Evolutionary conservation across 2,113 vertebrate genomes (phyloP), one percentile per base, ranked within the genome.

Genomic region (Uropsilus gracilis): DNA sequence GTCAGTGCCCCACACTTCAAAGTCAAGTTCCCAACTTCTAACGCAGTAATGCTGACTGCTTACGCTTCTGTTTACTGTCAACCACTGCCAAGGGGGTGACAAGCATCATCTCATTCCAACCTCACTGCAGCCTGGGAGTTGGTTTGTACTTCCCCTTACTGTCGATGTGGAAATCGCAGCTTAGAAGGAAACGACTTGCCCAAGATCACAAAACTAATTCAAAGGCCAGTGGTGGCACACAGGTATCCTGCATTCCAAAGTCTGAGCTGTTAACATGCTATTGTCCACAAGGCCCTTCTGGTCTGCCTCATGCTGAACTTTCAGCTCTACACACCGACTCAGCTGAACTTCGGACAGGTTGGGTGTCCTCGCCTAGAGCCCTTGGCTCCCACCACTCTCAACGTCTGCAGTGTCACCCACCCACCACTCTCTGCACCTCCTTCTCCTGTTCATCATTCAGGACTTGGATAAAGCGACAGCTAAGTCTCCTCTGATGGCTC

Each of bases 201-300:
- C 75, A 89, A 46, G 63, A 18, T 86, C 26, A 73, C 20, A 77
- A 87, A 83, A 86, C 46, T 63, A 69, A 63, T 50, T 95, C 84
- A 86, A 91, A 83, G 24, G 57, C 42, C 69, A 39, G 28, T 59
- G 34, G 5, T 2, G n/a, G 32, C 14, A 75, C 24, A 39, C 8
- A 48, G 44, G 34, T 39, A 42, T 78, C 17, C 73, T 22, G 57
- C 5, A 73, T 77, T 24, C 86, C 30, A 24, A 59, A 86, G 4
- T 11, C 68, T 39, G 50, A 32, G 46, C 22, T 66, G 37, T 24
- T 85, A 50, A 75, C 32, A 26, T 13, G 53, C 57, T 61, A 30
- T 18, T 48, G 13, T 6, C 66, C 32, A 63, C 39, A 53, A 44
- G 32, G 32, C 22, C 53, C 44, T 53, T 46, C 17, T 0, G 24